phyloP scores from a whole-genome alignment of 2,888 invertebrate species.

The Osmoderma eremita region DNA sequence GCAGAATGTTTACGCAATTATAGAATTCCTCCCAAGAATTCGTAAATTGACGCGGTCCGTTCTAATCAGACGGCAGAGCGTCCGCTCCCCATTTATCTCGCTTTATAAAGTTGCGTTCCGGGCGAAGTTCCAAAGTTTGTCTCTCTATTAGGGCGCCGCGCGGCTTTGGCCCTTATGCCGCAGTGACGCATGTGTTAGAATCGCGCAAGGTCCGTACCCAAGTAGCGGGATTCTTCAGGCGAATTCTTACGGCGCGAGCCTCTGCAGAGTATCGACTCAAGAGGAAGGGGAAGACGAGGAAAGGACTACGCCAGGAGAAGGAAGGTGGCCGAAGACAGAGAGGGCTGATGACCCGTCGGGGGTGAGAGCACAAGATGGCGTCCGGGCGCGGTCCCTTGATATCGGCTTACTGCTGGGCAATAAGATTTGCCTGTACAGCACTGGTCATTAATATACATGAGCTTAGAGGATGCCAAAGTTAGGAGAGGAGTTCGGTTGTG shows the following conservation, averaged over 20 bases:
- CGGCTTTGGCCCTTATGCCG: slow-evolving; percentile 11
- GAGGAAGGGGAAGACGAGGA: slow-evolving; percentile 57
- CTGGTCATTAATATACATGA: slow-evolving; percentile 64
- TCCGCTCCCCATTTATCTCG: slow-evolving; percentile 14
- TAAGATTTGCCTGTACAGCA: slow-evolving; percentile 64
- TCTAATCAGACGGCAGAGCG: slow-evolving; percentile 12
- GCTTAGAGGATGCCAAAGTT: slow-evolving; percentile 54
- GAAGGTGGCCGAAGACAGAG: slow-evolving; percentile 53
- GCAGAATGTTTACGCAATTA: not conserved
- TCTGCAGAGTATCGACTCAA: slow-evolving; percentile 63
- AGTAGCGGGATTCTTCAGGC: slow-evolving; percentile 58
- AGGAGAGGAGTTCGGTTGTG: slow-evolving; percentile 49
- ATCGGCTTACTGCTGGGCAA: slow-evolving; percentile 63
- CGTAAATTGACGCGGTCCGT: not conserved
- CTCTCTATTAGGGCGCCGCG: slow-evolving; percentile 11
- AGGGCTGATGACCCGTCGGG: slow-evolving; percentile 45
- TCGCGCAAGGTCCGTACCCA: slow-evolving; percentile 43
- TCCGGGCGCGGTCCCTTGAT: slow-evolving; percentile 62
- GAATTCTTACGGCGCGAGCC: slow-evolving; percentile 59
- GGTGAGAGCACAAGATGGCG: slow-evolving; percentile 61
- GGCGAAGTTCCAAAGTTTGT: slow-evolving; percentile 32
- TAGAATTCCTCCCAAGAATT: slow-evolving; percentile 7
- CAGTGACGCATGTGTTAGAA: not conserved
- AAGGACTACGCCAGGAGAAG: slow-evolving; percentile 40
- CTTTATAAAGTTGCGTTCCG: slow-evolving; percentile 29